A percentile compares a stretch with the other conserved stretches of the same genome.
phyloP scores from a whole-genome alignment of 2,113 vertebrate species.

The Acanthochromis polyacanthus region DNA sequence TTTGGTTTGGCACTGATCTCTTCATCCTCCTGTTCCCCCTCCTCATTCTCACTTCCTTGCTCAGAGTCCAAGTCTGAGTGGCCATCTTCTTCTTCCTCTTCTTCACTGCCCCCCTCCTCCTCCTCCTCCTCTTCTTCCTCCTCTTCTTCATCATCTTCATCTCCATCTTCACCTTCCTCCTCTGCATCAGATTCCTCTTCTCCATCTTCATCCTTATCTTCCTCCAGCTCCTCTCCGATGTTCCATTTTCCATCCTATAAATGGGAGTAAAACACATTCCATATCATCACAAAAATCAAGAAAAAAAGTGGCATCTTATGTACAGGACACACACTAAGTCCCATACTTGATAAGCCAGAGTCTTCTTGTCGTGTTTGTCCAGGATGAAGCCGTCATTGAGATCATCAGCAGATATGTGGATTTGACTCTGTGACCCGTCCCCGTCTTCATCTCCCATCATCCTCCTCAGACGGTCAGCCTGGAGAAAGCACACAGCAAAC shows the following conservation, averaged over 20 bases:
- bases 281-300: not conserved
- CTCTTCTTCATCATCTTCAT: constrained; percentile 40
- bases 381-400: constrained; percentile 93
- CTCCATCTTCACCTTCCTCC: constrained; percentile 43
- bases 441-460: constrained; percentile 88
- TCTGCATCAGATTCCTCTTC: constrained; percentile 52
- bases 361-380: constrained; percentile 87
- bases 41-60: constrained; percentile 78
- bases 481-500: not conserved
- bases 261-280: not conserved
- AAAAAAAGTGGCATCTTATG: not conserved
- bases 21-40: constrained; percentile 40
- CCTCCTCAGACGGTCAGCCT: constrained; percentile 93
- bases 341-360: constrained; percentile 90
- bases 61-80: constrained; percentile 89
- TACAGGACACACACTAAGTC: not conserved
- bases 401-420: constrained; percentile 92
- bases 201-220: constrained; percentile 26
- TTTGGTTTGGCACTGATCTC: not conserved
- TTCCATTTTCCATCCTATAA: constrained; percentile 89
- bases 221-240: constrained; percentile 56
- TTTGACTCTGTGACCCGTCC: constrained; percentile 60
- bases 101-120: constrained; percentile 41
- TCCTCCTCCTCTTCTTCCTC: constrained; percentile 46
- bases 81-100: constrained; percentile 62